phyloP scores from a whole-genome alignment of 2,113 vertebrate species.

The Mesitornis unicolor region DNA sequence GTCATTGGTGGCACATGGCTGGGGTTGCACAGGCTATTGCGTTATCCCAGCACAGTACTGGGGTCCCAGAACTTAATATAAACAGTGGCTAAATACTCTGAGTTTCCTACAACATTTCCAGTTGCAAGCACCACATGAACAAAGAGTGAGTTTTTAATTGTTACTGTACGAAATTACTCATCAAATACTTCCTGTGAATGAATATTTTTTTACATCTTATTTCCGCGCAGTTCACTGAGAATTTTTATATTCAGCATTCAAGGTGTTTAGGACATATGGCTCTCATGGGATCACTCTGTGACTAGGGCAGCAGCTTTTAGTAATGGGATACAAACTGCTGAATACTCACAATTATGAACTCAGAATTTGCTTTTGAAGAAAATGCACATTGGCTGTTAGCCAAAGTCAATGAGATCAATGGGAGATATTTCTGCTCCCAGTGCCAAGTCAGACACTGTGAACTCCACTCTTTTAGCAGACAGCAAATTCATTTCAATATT shows the following conservation, averaged over 20 bases:
- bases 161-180: background rate
- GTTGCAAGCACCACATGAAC: background rate
- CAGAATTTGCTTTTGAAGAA: background rate
- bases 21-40: background rate
- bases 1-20: fast-evolving
- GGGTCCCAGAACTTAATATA: background rate
- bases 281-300: background rate
- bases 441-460: background rate
- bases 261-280: background rate
- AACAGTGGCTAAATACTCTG: background rate
- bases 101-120: background rate
- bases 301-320: background rate
- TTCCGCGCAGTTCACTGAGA: background rate
- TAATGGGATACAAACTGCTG: background rate
- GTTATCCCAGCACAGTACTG: too few relatives aligned
- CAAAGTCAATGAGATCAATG: background rate
- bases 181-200: background rate
- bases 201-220: background rate
- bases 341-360: background rate
- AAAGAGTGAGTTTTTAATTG: background rate
- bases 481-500: background rate
- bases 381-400: background rate
- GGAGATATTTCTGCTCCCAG: background rate
- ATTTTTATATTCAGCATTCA: background rate
- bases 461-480: background rate